Evolutionary conservation across 2,113 vertebrate genomes (phyloP), one percentile per base, ranked within the genome.

Genomic region (Salvator merianae): DNA sequence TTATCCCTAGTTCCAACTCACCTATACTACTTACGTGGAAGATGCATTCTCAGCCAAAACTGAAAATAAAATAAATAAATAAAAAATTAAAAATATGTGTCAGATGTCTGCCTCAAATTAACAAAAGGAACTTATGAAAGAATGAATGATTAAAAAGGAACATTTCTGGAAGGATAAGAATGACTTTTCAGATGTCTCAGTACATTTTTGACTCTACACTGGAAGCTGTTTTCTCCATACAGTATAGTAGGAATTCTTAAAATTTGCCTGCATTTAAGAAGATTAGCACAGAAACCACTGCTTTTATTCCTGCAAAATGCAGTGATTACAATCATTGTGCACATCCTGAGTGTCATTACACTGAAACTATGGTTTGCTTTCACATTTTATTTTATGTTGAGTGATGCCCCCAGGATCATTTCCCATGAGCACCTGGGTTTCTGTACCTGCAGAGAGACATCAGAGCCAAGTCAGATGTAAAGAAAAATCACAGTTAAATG

Each of bases 401-500:
- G 59, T 34, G 7, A 16, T 32, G 87, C 34, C 84, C 38, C 83
- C 81, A 83, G 68, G 34, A 59, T 76, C 89, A 83, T 16, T 91
- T 53, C 74, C 87, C 91, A 91, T 26, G 0, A 24, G 22, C 59
- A 71, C 24, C 74, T 53, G 53, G 18, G 12, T 73, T 36, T 87
- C 16, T 59, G 32, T 55, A 28, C 74, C 84, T 47, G 8, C 65
- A 84, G 59, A 73, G 66, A 89, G 70, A 84, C 50, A 89, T 79
- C 87, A 75, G 70, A 87, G 70, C 79, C 90, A 83, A 75, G 79
- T 28, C 55, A 79, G 28, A 88, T 4, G 68, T 72, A 81, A 91
- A 87, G 65, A 87, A 79, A 92, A 90, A 83, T 69, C 84, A 16
- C 65, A 85, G 69, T 82, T 94, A 90, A 90, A 90, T 84, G 83